Percentiles rank a stretch among this genome's conserved stretches.
Conservation (phyloP, 2,888 invertebrate species). For the Drosophila engyochracea region DNA sequence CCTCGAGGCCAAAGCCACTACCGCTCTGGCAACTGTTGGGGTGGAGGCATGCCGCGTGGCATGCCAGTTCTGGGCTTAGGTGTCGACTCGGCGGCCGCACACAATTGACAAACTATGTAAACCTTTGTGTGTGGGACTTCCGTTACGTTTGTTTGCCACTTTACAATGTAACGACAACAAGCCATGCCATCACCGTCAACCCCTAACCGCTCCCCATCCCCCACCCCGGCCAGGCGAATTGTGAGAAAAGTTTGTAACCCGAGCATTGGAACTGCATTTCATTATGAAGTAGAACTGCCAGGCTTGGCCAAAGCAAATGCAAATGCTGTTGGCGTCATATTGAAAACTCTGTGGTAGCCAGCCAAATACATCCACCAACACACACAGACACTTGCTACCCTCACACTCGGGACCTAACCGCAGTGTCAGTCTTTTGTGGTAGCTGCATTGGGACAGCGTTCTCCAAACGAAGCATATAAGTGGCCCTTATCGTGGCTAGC, state of each 20-base stretch:
- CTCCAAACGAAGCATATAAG: slow-evolving; percentile 76
- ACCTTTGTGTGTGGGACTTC: slow-evolving; percentile 80
- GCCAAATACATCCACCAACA: slow-evolving; percentile 1
- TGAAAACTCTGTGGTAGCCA: slow-evolving; percentile 65
- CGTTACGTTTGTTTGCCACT: slow-evolving; percentile 77
- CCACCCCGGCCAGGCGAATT: slow-evolving; percentile 24
- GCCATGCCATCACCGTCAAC: background rate
- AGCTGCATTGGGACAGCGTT: slow-evolving; percentile 16
- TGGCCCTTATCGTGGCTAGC: slow-evolving; percentile 72
- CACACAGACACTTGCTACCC: background rate
- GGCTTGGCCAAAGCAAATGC: slow-evolving; percentile 61
- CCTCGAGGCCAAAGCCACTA: background rate
- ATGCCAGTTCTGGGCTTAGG: slow-evolving; percentile 54
- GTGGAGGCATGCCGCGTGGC: background rate
- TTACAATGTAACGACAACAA: slow-evolving; percentile 59
- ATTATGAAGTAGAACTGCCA: slow-evolving; percentile 59
- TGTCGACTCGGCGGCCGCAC: slow-evolving; percentile 71
- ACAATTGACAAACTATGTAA: slow-evolving; percentile 80
- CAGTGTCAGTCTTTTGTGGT: slow-evolving; percentile 74
- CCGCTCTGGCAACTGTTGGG: background rate
- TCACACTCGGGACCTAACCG: slow-evolving; percentile 36
- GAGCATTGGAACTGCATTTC: slow-evolving; percentile 80
- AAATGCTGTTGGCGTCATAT: slow-evolving; percentile 79
- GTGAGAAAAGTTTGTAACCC: slow-evolving; percentile 76
- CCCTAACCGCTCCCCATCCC: background rate